Base-by-base conservation (phyloP, 2,888 invertebrate genomes). In the Ceramica pisi region DNA sequence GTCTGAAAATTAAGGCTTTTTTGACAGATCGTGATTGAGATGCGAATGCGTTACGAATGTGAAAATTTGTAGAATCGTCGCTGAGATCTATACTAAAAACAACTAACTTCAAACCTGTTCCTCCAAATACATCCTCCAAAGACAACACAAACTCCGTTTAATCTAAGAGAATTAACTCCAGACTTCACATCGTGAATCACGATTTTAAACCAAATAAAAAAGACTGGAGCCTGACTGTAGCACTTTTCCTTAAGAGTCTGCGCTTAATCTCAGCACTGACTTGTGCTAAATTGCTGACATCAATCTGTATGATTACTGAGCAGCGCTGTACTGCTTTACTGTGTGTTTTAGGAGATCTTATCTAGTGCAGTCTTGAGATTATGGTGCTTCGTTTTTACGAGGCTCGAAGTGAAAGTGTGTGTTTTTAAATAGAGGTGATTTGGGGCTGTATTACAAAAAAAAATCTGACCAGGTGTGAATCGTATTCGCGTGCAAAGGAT, bases 241-340 rank as follows among this genome's bases (percentile, higher is more conserved):
- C 84, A 84, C 86, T 87, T 89, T 87, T 87, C 87, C 86, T 85
- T 84, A 86, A 89, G 91, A 92, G 92, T 90, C 89, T 91, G 89
- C 91, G 87, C 92, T 93, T 94, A 94, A 94, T 94, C 93, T 90
- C 82, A 78, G 82, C 86, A 67, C 84, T 82, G 87, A 87, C 89
- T 90, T 88, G 86, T 88, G 87, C 82, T 92, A 93, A 93, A 94
- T 94, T 88, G 90, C 89, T 78, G 85, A 87, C 94, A 94, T 94
- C 92, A 92, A 94, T 94, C 92, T 86, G 70, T 57, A 68, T 88
- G 91, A 92, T 92, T 91, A 91, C 90, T 84, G 84, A 67, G 71
- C 87, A 57, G 86, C 86, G 19, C 41, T 72, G 74, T 73, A 75
- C 83, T 77, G 78, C 51, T 71, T 76, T 26, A 35, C 38, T 75